Evolutionary conservation across 1,140 invertebrate species (phyloP).

Genomic region (Anagrus nilaparvatae): DNA sequence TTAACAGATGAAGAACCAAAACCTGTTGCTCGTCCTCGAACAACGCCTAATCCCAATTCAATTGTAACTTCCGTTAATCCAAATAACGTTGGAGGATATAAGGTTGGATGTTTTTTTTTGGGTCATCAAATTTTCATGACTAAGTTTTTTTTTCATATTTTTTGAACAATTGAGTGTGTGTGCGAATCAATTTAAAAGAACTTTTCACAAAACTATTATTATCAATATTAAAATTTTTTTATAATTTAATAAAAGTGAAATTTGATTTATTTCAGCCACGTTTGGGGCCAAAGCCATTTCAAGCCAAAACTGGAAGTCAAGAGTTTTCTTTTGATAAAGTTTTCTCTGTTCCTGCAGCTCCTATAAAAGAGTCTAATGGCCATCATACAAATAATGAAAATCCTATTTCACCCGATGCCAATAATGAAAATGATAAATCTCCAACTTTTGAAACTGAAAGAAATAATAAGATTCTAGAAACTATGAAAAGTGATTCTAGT

Average conservation of each 20-base stretch:
- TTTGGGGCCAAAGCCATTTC: constrained; percentile 72
- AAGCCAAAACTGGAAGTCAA: constrained; percentile 57
- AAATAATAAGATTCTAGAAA: constrained; percentile 34
- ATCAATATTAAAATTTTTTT: constrained; percentile 1
- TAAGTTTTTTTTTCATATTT: too few species aligned
- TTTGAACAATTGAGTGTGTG: constrained; percentile 14
- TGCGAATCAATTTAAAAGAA: constrained; percentile 6
- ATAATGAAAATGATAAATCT: constrained; percentile 30
- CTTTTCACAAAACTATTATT: too few species aligned
- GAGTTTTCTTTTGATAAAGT: constrained; percentile 71
- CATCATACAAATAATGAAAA: constrained; percentile 20
- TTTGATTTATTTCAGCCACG: constrained; percentile 49
- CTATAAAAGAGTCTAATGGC: constrained; percentile 35
- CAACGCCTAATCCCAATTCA: constrained; percentile 45
- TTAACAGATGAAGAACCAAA: constrained; percentile 52
- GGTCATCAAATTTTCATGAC: constrained; percentile 6
- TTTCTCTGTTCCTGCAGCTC: constrained; percentile 63
- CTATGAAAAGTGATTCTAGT: constrained; percentile 51
- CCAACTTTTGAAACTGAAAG: constrained; percentile 29
- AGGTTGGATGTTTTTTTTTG: constrained; percentile 43
- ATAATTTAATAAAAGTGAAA: constrained; percentile 1
- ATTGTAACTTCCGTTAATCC: constrained; percentile 48
- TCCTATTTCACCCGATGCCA: constrained; percentile 11
- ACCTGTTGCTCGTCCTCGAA: constrained; percentile 62
- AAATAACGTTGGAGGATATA: constrained; percentile 52